These are phyloP conservation scores for Tachina fera DNA, from an alignment of 2,888 invertebrate genomes.

Conservation along the genomic window DNA sequence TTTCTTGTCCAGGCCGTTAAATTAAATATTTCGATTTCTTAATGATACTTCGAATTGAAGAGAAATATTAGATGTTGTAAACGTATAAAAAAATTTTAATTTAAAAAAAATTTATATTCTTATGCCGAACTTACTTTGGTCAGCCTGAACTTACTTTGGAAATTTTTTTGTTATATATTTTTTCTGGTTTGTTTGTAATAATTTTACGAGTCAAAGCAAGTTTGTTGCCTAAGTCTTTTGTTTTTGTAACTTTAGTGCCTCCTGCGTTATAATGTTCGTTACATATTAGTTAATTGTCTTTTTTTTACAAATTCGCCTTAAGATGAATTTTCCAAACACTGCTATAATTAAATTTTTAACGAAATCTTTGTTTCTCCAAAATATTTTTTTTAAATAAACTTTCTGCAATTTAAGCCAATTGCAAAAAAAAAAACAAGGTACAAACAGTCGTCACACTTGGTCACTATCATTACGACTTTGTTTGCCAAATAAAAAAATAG, in stretches of 20 bases:
- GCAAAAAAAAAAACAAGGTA: slow-evolving; percentile 6
- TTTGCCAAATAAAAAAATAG: background rate
- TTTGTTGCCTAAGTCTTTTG: slow-evolving; percentile 7
- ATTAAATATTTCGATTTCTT: too few species aligned
- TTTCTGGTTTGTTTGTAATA: too few species aligned
- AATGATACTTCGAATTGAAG: too few species aligned
- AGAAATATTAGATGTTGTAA: too few species aligned
- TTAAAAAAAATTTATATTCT: too few species aligned
- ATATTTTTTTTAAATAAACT: background rate
- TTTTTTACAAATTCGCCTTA: background rate
- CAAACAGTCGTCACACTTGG: slow-evolving; percentile 51
- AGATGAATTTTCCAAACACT: background rate
- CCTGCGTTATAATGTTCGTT: too few species aligned
- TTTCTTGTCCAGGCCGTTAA: too few species aligned
- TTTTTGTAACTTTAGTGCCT: background rate
- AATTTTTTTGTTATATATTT: too few species aligned
- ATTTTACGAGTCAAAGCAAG: background rate
- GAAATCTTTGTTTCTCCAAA: background rate
- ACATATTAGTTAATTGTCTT: too few species aligned
- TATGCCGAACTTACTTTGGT: too few species aligned
- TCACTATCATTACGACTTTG: slow-evolving; percentile 22
- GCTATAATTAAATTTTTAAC: slow-evolving; percentile 6
- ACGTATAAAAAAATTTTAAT: too few species aligned
- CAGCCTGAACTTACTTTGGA: too few species aligned
- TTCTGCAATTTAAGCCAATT: background rate